phyloP scores from a whole-genome alignment of 1,140 invertebrate genomes.

The Acromyrmex heyeri region DNA sequence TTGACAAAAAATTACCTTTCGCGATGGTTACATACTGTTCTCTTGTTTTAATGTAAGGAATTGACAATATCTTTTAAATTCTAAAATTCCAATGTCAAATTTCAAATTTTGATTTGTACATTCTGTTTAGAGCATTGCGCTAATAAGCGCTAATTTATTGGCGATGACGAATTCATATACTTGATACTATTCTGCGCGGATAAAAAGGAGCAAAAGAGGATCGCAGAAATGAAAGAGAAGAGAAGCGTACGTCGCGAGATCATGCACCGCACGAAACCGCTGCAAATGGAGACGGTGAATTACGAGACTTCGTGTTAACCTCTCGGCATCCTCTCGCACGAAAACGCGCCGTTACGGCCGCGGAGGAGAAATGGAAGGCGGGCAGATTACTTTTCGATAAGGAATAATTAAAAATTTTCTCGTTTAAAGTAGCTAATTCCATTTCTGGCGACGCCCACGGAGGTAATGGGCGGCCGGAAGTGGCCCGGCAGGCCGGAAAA shows the following conservation, averaged over 20 bases:
- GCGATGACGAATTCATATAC: not conserved
- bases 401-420: conserved; percentile 88
- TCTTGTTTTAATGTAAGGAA: not conserved
- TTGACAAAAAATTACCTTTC: not conserved
- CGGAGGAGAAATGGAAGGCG: conserved; percentile 48
- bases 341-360: conserved; percentile 67
- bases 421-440: conserved; percentile 86
- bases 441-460: conserved; percentile 75
- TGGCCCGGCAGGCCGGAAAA: conserved; percentile 81
- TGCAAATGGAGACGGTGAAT: conserved; percentile 76
- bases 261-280: conserved; percentile 76
- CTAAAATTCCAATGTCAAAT: not conserved
- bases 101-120: not conserved
- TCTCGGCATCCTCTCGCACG: conserved; percentile 72
- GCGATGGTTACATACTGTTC: not conserved
- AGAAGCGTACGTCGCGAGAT: conserved; percentile 52
- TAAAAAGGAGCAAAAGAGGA: not conserved
- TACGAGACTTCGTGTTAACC: conserved; percentile 79
- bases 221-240: not conserved
- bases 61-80: not conserved
- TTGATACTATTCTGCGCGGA: not conserved
- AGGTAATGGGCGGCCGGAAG: conserved; percentile 69
- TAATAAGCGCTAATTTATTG: conserved; percentile 16
- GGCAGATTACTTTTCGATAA: conserved; percentile 87
- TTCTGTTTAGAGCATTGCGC: too few relatives aligned